Percentiles rank a stretch among this genome's conserved stretches.
Evolutionary conservation across 2,113 vertebrate species (phyloP).

Genomic region (Poeciliopsis turrubarensis): DNA sequence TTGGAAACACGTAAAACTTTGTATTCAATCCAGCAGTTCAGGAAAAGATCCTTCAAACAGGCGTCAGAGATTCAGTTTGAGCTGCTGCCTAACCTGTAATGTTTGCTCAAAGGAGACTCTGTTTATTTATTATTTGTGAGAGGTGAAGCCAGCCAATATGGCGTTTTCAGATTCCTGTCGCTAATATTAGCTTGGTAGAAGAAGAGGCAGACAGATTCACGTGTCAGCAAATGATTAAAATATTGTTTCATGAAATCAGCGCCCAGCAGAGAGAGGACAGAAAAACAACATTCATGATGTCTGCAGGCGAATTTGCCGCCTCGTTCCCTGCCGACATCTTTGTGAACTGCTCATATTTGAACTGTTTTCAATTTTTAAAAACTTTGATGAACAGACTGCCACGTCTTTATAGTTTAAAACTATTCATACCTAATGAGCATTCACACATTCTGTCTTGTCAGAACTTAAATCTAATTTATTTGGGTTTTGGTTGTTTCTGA

Average conservation of each 20-base stretch:
- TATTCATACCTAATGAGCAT: neutral
- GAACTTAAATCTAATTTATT: neutral
- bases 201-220: constrained; percentile 9
- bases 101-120: constrained; percentile 22
- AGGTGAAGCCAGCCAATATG: constrained; percentile 11
- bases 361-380: constrained; percentile 39
- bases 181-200: constrained; percentile 7
- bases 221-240: constrained; percentile 8
- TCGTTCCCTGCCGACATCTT: constrained; percentile 33
- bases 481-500: too few species aligned
- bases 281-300: constrained; percentile 41
- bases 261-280: constrained; percentile 16
- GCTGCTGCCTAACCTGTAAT: constrained; percentile 24
- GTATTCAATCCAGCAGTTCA: neutral
- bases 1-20: constrained; percentile 15
- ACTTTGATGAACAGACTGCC: constrained; percentile 63
- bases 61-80: constrained; percentile 15
- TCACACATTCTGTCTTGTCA: neutral
- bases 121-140: constrained; percentile 22
- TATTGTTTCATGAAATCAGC: constrained; percentile 22
- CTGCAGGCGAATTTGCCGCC: constrained; percentile 24
- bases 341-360: constrained; percentile 38
- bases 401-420: constrained; percentile 44
- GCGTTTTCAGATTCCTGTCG: neutral
- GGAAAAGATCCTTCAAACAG: constrained; percentile 13